phyloP scores from a whole-genome alignment of 2,888 invertebrate genomes.

The Callinectes sapidus region DNA sequence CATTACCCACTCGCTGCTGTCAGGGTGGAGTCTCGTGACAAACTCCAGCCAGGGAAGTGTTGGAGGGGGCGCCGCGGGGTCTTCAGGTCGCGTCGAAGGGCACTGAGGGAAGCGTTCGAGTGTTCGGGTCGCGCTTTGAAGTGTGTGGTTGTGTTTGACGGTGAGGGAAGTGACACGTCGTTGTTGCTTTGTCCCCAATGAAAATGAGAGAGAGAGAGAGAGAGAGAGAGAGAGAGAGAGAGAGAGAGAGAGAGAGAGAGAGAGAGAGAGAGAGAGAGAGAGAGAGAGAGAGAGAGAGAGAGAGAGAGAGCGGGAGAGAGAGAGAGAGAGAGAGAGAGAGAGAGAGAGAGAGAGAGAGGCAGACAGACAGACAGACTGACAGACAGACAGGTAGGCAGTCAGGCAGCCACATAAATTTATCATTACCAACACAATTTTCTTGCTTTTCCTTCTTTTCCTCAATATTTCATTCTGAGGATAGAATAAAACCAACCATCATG shows the following conservation, averaged over 20 bases:
- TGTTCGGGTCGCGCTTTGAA: background rate
- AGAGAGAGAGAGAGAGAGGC: too few species aligned
- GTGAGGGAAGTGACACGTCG: background rate
- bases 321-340: too few species aligned
- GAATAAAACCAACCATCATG: background rate
- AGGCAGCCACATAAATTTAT: background rate
- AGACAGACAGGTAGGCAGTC: too few species aligned
- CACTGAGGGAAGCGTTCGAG: background rate
- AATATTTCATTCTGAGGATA: background rate
- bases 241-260: background rate
- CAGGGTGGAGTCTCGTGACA: background rate
- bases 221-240: background rate
- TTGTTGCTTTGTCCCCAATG: background rate
- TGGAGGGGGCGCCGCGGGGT: background rate
- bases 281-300: conserved; percentile 1
- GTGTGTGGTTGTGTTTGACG: background rate
- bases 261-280: background rate
- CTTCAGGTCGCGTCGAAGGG: background rate
- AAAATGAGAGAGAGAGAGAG: background rate
- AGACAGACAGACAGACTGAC: too few species aligned
- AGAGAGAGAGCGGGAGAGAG: background rate
- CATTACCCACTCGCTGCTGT: conserved; percentile 2
- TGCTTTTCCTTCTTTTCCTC: background rate
- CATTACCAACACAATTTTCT: too few species aligned
- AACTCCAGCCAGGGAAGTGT: conserved; percentile 3